Evolutionary conservation across 2,113 vertebrate species (phyloP), one percentile per base, ranked within the genome.

Genomic region (Ictalurus punctatus): DNA sequence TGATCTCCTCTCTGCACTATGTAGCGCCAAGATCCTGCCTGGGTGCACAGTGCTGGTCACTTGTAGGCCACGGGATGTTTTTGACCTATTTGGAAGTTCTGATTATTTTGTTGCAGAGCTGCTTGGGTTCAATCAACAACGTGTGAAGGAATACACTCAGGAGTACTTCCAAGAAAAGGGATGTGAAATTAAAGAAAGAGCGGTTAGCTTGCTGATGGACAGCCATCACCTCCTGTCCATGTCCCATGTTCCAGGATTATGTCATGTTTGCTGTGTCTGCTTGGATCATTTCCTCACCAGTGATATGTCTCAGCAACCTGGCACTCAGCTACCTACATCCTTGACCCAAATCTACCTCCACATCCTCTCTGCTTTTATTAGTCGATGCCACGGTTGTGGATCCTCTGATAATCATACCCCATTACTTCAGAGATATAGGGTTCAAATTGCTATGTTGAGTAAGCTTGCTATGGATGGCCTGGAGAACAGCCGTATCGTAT

Each of bases 11-110:
- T 96, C 95, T 19, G 92, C 85, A 6, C 93, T 99, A 84, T 96
- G 97, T 87, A 91, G 52, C 4, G 96, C 96, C 54, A 95, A 92
- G 63, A 94, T 98, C 73, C 95, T 99, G n/a, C 94, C 92, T 0
- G 96, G 97, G 3, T 97, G 97, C 93, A 97, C 97, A 0, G 93
- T 99, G 78, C 21, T 99, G 92, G 92, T 97, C 83, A 98, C 97
- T 8, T 97, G 96, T 84, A 95, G 97, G 13, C 92, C 94, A 0
- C 96, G 96, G 34, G 95, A 95, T 30, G 86, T 96, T 0, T 93
- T 94, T 0, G 91, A 95, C 92, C 93, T 96, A 82, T 91, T 95
- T 0, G 56, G 96, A 0, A 92, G 90, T 5, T 44, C 92, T 0
- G 94, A 94, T 2, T 94, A 92, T 16, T 88, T 95, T 74, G 91